phyloP scores from a whole-genome alignment of 1,140 invertebrate species.

The Sogatella furcifera region DNA sequence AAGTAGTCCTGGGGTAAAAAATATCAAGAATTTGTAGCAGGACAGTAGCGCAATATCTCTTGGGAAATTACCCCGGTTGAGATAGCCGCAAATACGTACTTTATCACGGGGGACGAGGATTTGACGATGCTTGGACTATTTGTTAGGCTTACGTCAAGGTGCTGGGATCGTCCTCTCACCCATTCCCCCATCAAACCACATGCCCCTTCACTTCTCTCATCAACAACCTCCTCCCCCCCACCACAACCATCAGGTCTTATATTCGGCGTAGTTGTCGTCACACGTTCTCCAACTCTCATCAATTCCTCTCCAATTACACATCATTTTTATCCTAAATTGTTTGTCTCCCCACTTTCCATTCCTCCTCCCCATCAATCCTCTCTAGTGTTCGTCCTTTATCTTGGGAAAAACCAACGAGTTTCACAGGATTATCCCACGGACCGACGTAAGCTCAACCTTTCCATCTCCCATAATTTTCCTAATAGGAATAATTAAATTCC shows the following conservation, averaged over 20 bases:
- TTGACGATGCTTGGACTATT: conserved; percentile 1
- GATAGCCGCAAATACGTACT: conserved; percentile 1
- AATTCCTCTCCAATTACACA: conserved; percentile 4
- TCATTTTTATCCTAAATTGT: conserved; percentile 4
- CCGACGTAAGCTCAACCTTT: too few relatives aligned
- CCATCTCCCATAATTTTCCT: too few relatives aligned
- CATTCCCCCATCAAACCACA: background rate
- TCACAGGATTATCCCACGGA: too few relatives aligned
- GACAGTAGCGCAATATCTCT: conserved; percentile 1
- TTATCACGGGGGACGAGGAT: conserved; percentile 3
- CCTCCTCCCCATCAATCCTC: too few relatives aligned
- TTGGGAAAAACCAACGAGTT: too few relatives aligned
- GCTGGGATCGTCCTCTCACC: background rate
- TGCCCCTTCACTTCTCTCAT: background rate
- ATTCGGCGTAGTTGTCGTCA: too few relatives aligned
- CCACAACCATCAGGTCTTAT: too few relatives aligned
- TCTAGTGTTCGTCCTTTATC: too few relatives aligned
- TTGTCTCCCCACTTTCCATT: background rate
- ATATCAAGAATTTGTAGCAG: conserved; percentile 1
- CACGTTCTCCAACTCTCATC: background rate
- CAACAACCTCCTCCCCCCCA: background rate
- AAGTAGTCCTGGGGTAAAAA: background rate
- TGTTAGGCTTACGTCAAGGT: conserved; percentile 3
- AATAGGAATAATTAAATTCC: too few relatives aligned
- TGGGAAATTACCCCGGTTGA: conserved; percentile 2